A percentile compares a stretch with the other conserved stretches of the same genome.
Conservation (phyloP, 2,888 invertebrate species). For the Sinentomon sp. region DNA sequence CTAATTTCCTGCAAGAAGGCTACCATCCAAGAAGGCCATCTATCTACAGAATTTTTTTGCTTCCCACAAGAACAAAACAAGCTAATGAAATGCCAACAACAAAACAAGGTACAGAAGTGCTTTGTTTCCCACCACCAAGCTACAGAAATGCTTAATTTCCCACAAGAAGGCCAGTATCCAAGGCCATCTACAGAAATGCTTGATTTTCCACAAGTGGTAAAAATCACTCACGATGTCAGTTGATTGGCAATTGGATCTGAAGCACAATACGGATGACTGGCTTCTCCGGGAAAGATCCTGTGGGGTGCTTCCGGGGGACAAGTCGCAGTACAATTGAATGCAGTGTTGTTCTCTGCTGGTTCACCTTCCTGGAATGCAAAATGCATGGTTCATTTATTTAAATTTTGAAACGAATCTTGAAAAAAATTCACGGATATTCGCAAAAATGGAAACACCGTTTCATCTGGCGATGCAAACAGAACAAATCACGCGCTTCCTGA, state of each 20-base stretch:
- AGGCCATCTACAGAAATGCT: neutral
- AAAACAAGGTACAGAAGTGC: no score
- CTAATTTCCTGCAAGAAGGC: no score
- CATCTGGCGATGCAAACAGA: no score
- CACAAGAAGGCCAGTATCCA: no score
- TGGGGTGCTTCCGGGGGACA: slow-evolving; percentile 53
- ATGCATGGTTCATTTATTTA: slow-evolving; percentile 24
- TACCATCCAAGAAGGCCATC: no score
- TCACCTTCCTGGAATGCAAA: slow-evolving; percentile 23
- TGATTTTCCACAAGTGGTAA: slow-evolving; percentile 5
- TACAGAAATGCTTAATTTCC: no score
- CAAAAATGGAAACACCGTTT: no score
- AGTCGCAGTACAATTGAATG: slow-evolving; percentile 55
- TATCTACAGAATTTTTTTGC: no score
- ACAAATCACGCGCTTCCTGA: no score
- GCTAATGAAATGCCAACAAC: no score
- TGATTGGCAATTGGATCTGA: slow-evolving; percentile 24
- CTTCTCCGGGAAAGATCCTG: slow-evolving; percentile 43
- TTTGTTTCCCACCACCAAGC: no score
- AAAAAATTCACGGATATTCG: neutral
- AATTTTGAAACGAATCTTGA: slow-evolving; percentile 9
- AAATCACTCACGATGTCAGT: slow-evolving; percentile 4
- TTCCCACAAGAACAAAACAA: no score
- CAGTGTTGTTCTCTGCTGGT: slow-evolving; percentile 30
- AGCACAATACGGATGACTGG: slow-evolving; percentile 48